Evolutionary conservation across 1,140 invertebrate genomes (phyloP).

Genomic region (Aphelenchoides avenae): DNA sequence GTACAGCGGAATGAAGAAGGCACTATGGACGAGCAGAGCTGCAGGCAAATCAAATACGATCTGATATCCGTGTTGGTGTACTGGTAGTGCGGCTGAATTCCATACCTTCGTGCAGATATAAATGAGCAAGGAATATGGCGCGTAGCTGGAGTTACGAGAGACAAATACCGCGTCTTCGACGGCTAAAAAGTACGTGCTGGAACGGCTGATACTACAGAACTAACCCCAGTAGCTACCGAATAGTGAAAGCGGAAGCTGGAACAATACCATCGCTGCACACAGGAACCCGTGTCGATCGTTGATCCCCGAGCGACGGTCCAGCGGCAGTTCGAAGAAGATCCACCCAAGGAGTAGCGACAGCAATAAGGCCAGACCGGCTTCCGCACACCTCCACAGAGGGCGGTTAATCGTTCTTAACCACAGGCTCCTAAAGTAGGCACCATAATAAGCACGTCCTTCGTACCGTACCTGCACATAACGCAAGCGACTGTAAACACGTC

Average conservation of each 20-base stretch:
- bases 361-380: conserved; percentile 19
- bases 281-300: conserved; percentile 35
- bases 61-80: neutral
- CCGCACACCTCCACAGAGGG: conserved; percentile 19
- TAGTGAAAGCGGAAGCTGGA: conserved; percentile 19
- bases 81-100: neutral
- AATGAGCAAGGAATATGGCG: neutral
- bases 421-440: conserved; percentile 28
- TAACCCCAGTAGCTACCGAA: conserved; percentile 8
- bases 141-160: neutral
- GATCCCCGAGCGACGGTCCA: conserved; percentile 30
- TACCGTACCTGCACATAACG: conserved; percentile 19
- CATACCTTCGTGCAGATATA: neutral
- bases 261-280: conserved; percentile 19
- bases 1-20: conserved; percentile 22
- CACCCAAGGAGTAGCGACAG: conserved; percentile 36
- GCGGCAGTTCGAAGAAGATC: conserved; percentile 30
- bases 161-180: neutral
- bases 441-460: neutral
- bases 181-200: conserved; percentile 7
- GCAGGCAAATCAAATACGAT: conserved; percentile 30
- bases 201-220: conserved; percentile 17
- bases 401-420: conserved; percentile 30
- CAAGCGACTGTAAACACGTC: conserved; percentile 10
- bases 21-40: conserved; percentile 15